Conservation (phyloP, 2,797 vertebrate genomes). For the Chromobotia macracanthus region DNA sequence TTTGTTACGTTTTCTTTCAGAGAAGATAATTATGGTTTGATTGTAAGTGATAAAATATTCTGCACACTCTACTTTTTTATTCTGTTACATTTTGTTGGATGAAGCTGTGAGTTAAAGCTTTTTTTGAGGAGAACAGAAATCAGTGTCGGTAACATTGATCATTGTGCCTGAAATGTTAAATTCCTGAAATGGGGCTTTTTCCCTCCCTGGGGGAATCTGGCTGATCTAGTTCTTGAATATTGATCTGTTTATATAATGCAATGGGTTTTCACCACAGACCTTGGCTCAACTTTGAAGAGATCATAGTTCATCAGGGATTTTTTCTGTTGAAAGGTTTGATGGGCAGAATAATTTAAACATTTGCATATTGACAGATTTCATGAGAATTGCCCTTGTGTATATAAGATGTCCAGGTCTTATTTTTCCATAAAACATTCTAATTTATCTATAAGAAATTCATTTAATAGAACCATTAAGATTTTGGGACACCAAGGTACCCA, state of each 20-base stretch:
- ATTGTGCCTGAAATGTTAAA: conserved; percentile 15
- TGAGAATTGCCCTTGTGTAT: neutral
- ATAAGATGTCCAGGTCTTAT: neutral
- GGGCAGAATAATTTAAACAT: neutral
- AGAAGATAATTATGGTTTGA: conserved; percentile 29
- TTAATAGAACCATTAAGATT: neutral
- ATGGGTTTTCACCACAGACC: conserved; percentile 39
- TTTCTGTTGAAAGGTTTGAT: conserved; percentile 2
- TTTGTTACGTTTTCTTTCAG: neutral
- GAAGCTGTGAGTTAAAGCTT: neutral
- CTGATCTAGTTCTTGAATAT: conserved; percentile 42
- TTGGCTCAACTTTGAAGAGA: conserved; percentile 27
- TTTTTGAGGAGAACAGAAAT: neutral
- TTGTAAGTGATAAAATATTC: conserved; percentile 9
- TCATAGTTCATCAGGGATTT: neutral
- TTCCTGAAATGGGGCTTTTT: conserved; percentile 43
- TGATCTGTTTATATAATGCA: conserved; percentile 50
- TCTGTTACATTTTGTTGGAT: neutral
- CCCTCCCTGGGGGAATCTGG: conserved; percentile 31
- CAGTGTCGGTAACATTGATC: neutral
- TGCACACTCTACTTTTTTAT: neutral
- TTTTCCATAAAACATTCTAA: no score
- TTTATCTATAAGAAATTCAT: no score
- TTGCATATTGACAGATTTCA: neutral
- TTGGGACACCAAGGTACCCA: neutral